Conservation (phyloP, 2,113 vertebrate species). For the Microtus montanus region DNA sequence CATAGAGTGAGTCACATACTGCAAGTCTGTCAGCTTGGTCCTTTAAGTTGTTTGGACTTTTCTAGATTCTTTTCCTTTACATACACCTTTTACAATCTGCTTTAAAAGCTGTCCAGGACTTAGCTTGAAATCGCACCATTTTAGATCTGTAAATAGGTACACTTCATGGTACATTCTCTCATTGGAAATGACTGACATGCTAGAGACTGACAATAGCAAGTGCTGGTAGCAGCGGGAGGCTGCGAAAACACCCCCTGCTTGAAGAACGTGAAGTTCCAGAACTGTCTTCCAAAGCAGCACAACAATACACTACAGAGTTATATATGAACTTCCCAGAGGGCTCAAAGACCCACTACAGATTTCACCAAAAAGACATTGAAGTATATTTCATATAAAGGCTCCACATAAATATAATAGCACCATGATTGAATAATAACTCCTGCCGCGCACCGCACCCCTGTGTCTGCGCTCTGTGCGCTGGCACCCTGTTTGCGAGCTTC, state of each 20-base stretch:
- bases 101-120: neutral
- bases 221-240: neutral
- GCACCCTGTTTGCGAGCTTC: accelerated
- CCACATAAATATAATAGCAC: neutral
- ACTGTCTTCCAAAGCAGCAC: neutral
- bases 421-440: neutral
- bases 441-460: too few relatives aligned
- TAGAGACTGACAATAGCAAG: neutral
- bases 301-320: neutral
- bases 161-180: neutral
- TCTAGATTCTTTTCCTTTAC: neutral
- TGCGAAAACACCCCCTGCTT: neutral
- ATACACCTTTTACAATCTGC: neutral
- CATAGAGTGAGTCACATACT: neutral
- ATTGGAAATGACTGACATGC: neutral
- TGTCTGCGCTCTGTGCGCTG: too few relatives aligned
- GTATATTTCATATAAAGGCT: neutral
- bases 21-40: neutral
- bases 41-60: conserved; percentile 12
- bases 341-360: neutral
- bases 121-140: neutral
- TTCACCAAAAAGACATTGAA: neutral
- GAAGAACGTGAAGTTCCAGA: neutral
- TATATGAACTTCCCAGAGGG: neutral
- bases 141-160: neutral